Percentiles rank a stretch among this genome's conserved stretches.
phyloP scores from a whole-genome alignment of 2,888 invertebrate genomes.

The Pedicia rivosa region DNA sequence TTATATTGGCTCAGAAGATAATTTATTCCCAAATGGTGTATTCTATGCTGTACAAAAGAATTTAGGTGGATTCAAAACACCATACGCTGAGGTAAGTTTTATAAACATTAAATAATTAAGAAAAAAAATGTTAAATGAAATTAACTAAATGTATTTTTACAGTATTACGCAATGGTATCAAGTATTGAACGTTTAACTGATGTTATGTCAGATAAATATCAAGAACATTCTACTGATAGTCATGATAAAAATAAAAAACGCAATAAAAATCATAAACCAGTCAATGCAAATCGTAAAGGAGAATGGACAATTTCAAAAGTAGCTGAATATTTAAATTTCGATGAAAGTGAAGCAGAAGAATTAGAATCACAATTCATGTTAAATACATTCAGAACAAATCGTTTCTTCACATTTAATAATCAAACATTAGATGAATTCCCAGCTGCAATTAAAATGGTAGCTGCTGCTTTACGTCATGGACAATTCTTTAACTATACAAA shows the following conservation, averaged over 20 bases:
- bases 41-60: slow-evolving; percentile 18
- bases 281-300: neutral
- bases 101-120: too few species aligned
- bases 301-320: neutral
- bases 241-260: slow-evolving; percentile 11
- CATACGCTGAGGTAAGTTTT: slow-evolving; percentile 13
- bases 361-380: slow-evolving; percentile 39
- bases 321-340: neutral
- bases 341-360: slow-evolving; percentile 31
- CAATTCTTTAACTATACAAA: slow-evolving; percentile 41
- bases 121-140: too few species aligned
- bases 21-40: slow-evolving; percentile 33
- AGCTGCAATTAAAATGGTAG: slow-evolving; percentile 24
- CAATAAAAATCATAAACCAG: slow-evolving; percentile 7
- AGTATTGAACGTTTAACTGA: slow-evolving; percentile 28
- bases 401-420: slow-evolving; percentile 37
- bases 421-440: slow-evolving; percentile 35
- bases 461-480: slow-evolving; percentile 31
- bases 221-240: slow-evolving; percentile 13
- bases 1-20: slow-evolving; percentile 40
- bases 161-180: slow-evolving; percentile 26
- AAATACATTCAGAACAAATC: slow-evolving; percentile 30
- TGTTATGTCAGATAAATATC: slow-evolving; percentile 18
- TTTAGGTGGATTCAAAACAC: slow-evolving; percentile 25
- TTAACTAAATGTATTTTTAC: too few species aligned